Base-by-base conservation (phyloP, 2,888 invertebrate species). In the Sesia apiformis region DNA sequence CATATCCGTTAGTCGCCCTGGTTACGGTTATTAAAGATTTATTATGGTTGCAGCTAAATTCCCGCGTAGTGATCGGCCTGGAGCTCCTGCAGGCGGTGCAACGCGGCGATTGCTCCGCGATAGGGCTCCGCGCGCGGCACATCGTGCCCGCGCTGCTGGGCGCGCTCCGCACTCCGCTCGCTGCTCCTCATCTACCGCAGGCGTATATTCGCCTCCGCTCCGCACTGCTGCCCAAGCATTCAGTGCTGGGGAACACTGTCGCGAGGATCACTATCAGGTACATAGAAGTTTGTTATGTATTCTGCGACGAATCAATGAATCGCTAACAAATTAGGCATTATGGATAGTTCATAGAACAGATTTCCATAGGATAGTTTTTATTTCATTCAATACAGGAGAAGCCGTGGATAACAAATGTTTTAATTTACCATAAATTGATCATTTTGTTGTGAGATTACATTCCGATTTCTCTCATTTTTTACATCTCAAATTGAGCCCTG, bases 81-180 rank as follows among this genome's bases (percentile, higher is more conserved):
- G 67, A 68, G 3, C 69, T 90, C 69, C 66, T 92, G 60, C 67
- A 78, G 43, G 49, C 90, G 5, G 88, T 91, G 56, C 62, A 58
- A 51, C 79, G 83, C 40, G 74, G 74, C 51, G 92, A 93, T 6
- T 90, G 91, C 70, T 71, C 84, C 1, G 74, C 76, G 50, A 53
- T 78, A 61, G 55, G 69, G 43, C 58, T 61, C 60, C 64, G 57
- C 54, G 81, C 80, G 61, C 78, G 83, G 3, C 69, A 70, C 52
- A 58, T 72, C 38, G 67, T 84, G 63, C 54, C 60, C 4, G 75
- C 86, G 3, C 76, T 94, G 57, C 80, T 95, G 53, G 90, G 84
- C 52, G 91, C 94, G 58, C 84, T 96, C 60, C 91, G 92, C 54
- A 95, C 95, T 38, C 96, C 96, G 0, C 81, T 97, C 46, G 94